Conservation (phyloP, 1,140 invertebrate genomes). For the Cecropterus lyciades region DNA sequence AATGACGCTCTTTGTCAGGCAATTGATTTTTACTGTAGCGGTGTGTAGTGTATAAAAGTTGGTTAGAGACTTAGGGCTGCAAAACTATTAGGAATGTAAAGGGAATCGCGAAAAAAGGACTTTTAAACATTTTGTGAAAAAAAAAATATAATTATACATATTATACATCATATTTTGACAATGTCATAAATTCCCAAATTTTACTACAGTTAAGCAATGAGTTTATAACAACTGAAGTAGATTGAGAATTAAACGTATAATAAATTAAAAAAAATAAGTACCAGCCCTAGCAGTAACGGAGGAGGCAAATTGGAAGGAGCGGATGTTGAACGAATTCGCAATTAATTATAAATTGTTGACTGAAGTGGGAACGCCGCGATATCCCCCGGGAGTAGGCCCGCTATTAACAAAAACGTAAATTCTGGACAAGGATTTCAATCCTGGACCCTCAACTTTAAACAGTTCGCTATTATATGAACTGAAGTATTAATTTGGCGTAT, state of each 20-base stretch:
- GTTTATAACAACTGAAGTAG: neutral
- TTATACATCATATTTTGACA: no score
- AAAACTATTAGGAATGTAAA: no score
- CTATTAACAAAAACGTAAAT: neutral
- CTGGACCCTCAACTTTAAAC: neutral
- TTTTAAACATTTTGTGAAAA: no score
- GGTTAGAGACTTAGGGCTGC: no score
- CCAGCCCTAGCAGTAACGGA: neutral
- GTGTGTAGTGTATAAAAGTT: no score
- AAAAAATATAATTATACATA: no score
- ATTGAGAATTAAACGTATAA: neutral
- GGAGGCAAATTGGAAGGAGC: neutral
- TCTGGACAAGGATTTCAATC: neutral
- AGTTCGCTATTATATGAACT: no score
- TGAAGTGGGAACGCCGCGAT: neutral
- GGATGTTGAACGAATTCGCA: neutral
- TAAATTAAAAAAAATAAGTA: neutral
- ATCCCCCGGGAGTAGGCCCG: neutral
- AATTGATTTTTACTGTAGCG: no score
- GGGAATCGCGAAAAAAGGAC: no score
- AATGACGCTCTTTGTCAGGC: no score
- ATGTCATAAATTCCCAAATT: no score
- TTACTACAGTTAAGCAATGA: neutral
- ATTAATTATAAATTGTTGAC: constrained; percentile 2
- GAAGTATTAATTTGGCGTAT: no score